Evolutionary conservation across 2,113 vertebrate species (phyloP).

Genomic region (Oryzias melastigma): DNA sequence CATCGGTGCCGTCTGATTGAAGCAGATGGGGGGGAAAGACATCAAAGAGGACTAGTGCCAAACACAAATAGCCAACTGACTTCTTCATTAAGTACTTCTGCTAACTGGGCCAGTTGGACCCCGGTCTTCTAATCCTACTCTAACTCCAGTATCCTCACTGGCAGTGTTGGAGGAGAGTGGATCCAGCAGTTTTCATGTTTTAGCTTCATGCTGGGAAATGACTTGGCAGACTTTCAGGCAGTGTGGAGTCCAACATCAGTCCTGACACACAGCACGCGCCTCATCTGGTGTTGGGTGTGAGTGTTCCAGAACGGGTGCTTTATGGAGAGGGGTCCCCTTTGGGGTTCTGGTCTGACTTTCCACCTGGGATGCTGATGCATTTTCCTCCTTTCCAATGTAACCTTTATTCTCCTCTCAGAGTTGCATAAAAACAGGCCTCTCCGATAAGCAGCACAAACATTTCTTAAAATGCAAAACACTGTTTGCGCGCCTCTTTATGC

Average conservation of each 20-base stretch:
- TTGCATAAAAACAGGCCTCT: constrained; percentile 48
- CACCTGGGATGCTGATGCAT: constrained; percentile 17
- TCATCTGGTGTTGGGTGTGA: constrained; percentile 2
- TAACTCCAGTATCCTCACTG: background rate
- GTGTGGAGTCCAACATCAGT: constrained; percentile 4
- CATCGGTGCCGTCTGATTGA: constrained; percentile 29
- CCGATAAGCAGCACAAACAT: constrained; percentile 41
- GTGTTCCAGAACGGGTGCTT: background rate
- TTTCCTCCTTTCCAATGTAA: constrained; percentile 36
- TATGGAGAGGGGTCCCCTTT: constrained; percentile 9
- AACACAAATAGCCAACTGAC: constrained; percentile 12
- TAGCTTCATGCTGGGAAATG: constrained; percentile 11
- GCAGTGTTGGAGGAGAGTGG: background rate
- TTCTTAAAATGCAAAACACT: constrained; percentile 62
- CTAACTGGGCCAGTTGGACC: constrained; percentile 13
- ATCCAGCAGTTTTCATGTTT: constrained; percentile 6
- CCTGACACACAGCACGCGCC: constrained; percentile 13
- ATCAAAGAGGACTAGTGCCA: constrained; percentile 18
- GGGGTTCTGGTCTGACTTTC: constrained; percentile 17
- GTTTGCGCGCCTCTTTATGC: constrained; percentile 49
- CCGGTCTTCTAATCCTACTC: constrained; percentile 14
- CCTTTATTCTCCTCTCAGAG: constrained; percentile 62
- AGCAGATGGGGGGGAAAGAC: constrained; percentile 46
- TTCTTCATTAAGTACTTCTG: constrained; percentile 41
- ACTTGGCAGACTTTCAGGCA: constrained; percentile 5